Conservation (phyloP, 2,888 invertebrate genomes). For the Bimastos eiseni region DNA sequence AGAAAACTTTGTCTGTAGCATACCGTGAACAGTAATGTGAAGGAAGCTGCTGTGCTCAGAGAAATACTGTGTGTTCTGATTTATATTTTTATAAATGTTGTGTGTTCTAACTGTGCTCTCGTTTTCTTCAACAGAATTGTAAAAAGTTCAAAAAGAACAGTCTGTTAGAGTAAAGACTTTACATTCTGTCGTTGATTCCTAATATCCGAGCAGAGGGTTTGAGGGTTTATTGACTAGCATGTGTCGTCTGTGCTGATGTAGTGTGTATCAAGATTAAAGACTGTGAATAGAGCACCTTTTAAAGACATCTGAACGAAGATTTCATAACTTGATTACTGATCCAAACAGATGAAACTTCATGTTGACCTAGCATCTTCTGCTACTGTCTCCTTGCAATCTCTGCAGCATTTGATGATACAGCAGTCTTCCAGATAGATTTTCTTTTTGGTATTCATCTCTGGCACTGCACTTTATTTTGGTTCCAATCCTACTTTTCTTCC, state of each 20-base stretch:
- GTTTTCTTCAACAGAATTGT: neutral
- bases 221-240: neutral
- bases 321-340: too few species aligned
- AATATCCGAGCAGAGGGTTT: neutral
- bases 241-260: neutral
- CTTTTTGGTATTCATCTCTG: too few species aligned
- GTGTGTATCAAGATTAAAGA: too few species aligned
- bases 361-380: too few species aligned
- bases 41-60: neutral
- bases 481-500: too few species aligned
- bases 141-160: neutral
- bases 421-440: too few species aligned
- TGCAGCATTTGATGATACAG: too few species aligned
- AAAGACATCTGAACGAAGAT: too few species aligned
- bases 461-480: too few species aligned
- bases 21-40: neutral
- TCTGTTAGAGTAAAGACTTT: neutral
- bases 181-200: neutral
- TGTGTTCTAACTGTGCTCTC: neutral
- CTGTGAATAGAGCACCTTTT: neutral
- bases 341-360: too few species aligned
- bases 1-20: neutral
- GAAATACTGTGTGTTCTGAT: neutral
- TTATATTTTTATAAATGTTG: slow-evolving; percentile 5
- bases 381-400: too few species aligned